A percentile compares a stretch with the other conserved stretches of the same genome.
Evolutionary conservation across 2,113 vertebrate genomes (phyloP).

Genomic region (Cromileptes altivelis): DNA sequence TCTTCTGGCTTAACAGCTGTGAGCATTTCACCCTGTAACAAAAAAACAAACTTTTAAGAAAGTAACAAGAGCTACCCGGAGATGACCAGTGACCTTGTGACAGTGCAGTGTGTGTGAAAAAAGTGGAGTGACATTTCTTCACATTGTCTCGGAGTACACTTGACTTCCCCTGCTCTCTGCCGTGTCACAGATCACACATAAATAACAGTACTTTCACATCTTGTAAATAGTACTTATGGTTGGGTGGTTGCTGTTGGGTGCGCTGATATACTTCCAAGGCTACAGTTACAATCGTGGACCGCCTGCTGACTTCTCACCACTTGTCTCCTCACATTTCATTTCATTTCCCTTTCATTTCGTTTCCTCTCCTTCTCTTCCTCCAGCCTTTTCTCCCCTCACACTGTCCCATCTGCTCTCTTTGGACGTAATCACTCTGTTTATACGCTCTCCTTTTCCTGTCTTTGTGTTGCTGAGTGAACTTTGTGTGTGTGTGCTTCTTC

Average conservation of each 20-base stretch:
- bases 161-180: constrained; percentile 52
- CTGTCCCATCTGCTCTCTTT: constrained; percentile 41
- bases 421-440: constrained; percentile 47
- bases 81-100: constrained; percentile 29
- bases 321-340: constrained; percentile 55
- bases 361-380: constrained; percentile 26
- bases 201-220: constrained; percentile 49
- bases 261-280: constrained; percentile 15
- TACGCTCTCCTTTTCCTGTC: constrained; percentile 1
- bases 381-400: constrained; percentile 4
- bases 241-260: constrained; percentile 19
- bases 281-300: constrained; percentile 17
- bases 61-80: not conserved
- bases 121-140: constrained; percentile 25
- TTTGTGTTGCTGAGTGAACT: constrained; percentile 23
- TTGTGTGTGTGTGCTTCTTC: not conserved
- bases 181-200: constrained; percentile 29
- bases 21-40: constrained; percentile 1
- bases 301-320: constrained; percentile 21
- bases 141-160: constrained; percentile 39
- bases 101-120: constrained; percentile 20
- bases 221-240: constrained; percentile 42
- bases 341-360: constrained; percentile 50
- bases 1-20: constrained; percentile 16
- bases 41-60: constrained; percentile 27